These are phyloP conservation scores for Tetragonula carbonaria DNA, from an alignment of 2,888 invertebrate genomes.

Conservation along the genomic window DNA sequence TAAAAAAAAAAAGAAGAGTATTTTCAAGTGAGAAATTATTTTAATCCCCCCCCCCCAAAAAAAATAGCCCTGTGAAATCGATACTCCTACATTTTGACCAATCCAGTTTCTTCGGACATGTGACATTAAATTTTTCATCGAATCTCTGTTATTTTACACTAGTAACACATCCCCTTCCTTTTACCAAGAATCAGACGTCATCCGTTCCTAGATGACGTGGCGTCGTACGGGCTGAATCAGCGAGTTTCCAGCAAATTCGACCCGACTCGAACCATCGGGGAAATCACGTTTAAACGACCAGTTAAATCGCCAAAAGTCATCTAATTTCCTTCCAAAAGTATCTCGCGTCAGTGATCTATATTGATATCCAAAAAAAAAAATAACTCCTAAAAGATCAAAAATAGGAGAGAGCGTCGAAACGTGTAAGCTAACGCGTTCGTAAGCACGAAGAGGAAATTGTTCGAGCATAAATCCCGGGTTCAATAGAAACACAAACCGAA, in stretches of 20 bases:
- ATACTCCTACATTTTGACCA: background rate
- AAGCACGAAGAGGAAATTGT: slow-evolving; percentile 26
- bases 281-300: background rate
- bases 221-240: background rate
- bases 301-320: background rate
- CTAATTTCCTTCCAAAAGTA: background rate
- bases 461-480: slow-evolving; percentile 31
- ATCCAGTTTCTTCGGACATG: too few relatives aligned
- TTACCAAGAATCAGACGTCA: background rate
- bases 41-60: background rate
- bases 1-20: too few relatives aligned
- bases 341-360: background rate
- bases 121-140: background rate
- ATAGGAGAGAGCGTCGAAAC: background rate
- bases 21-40: background rate
- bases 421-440: slow-evolving; percentile 17
- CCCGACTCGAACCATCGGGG: background rate
- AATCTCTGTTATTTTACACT: background rate
- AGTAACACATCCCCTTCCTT: background rate
- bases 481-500: slow-evolving; percentile 35
- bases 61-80: background rate
- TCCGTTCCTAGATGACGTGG: background rate
- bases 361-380: too few relatives aligned
- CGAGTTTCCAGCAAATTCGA: background rate
- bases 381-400: background rate